Evolutionary conservation across 2,113 vertebrate genomes (phyloP), one percentile per base, ranked within the genome.

Genomic region (Brachypteracias leptosomus): DNA sequence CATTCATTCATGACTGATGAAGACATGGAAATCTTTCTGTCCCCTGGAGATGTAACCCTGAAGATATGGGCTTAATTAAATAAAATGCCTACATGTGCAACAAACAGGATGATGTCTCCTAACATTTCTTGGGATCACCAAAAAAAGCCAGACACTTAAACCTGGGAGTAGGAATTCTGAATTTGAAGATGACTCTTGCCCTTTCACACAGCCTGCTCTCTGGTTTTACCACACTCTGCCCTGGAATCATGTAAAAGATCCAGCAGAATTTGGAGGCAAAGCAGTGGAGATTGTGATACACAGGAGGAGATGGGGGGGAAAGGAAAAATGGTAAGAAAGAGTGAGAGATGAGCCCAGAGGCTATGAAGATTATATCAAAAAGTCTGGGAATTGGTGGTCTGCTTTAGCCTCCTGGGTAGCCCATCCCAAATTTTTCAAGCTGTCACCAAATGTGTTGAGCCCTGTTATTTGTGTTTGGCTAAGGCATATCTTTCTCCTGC

Each of bases 401-500:
- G 42, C n/a, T 74, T 58, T 80, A 82, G 24, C 63, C 59, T 75
- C 24, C 78, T 36, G 29, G 3, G 1, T 3, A 72, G 40, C 38
- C 47, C 22, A 81, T 80, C 36, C 61, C 75, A 67, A 61, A n/a
- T 55, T 90, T 94, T 94, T 66, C 31, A n/a, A 42, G 72, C 76
- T 77, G 72, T 90, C 83, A 63, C 66, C 57, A 2, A 7, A 73
- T 42, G 40, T 59, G 62, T 42, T 86, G 70, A 94, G 49, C 62
- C 62, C 65, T 67, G 58, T 72, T 93, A 85, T 89, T 61, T 68
- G 21, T 9, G 3, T 73, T 95, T 96, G 88, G 92, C 85, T 73
- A 85, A 85, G 49, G n/a, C 92, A 25, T 87, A 47, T 82, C 90
- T 89, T 89, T 65, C 83, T 87, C 83, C 90, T 90, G 80, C 90